Evolutionary conservation across 2,797 vertebrate species (phyloP).

Genomic region (Thunnus albacares): DNA sequence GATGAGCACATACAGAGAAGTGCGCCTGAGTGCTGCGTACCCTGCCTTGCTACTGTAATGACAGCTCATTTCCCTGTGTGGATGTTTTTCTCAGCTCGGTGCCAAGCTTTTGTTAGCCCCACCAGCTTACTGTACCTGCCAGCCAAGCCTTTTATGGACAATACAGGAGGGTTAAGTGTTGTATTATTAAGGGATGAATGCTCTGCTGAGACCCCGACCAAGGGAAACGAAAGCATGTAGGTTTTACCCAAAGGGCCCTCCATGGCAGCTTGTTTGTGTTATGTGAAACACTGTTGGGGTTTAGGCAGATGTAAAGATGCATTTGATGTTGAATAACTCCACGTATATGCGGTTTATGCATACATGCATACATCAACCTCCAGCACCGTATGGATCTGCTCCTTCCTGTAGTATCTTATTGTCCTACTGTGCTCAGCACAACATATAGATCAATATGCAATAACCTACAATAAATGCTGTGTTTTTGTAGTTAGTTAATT

Average conservation of each 20-base stretch:
- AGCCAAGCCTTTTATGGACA: constrained; percentile 74
- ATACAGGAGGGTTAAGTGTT: constrained; percentile 80
- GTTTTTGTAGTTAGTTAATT: neutral
- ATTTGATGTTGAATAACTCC: constrained; percentile 59
- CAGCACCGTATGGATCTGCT: constrained; percentile 16
- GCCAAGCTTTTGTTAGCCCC: constrained; percentile 75
- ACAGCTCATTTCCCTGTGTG: constrained; percentile 83
- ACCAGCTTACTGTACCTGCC: constrained; percentile 79
- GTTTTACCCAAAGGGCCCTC: constrained; percentile 76
- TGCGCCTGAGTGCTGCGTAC: constrained; percentile 50
- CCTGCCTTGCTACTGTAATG: constrained; percentile 74
- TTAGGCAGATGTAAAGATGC: constrained; percentile 66
- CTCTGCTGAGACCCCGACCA: constrained; percentile 60
- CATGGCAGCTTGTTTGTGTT: constrained; percentile 69
- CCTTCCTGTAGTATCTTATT: constrained; percentile 12
- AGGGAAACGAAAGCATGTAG: constrained; percentile 66
- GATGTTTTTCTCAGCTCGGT: constrained; percentile 74
- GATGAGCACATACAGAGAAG: constrained; percentile 70
- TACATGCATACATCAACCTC: constrained; percentile 34
- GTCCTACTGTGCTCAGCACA: constrained; percentile 15
- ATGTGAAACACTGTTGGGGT: constrained; percentile 63
- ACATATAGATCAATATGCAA: constrained; percentile 20
- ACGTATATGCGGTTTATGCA: constrained; percentile 38
- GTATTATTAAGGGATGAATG: constrained; percentile 82
- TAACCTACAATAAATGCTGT: constrained; percentile 10